Evolutionary conservation across 2,113 vertebrate species (phyloP), one percentile per base, ranked within the genome.

Genomic region (Phyllostomus hastatus): DNA sequence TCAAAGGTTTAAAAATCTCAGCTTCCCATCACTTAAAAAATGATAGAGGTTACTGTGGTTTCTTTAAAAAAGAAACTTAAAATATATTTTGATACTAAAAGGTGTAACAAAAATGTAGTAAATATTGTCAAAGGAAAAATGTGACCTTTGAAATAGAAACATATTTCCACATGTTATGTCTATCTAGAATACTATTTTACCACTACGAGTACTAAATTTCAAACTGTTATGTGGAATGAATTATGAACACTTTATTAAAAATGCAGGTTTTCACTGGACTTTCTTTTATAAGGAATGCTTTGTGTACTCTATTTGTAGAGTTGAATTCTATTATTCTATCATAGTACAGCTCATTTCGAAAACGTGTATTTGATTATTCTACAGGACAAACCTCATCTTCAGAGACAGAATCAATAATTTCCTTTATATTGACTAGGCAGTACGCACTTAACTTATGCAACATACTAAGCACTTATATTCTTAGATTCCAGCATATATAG

Each of bases 321-420:
- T 46, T 89, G 26, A 92, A 82, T 92, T 94, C 11, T 89, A 26
- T 64, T 94, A 76, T 92, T 94, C 11, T 85, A 33, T 64, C 92
- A 75, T 24, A 80, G 7, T 35, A 57, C 19, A 92, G 7, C 15
- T 64, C 33, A 86, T 64, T 54, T 81, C 85, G 33, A 24, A 54
- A 70, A 54, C 26, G 61, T 5, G 16, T 72, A 78, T 73, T 89
- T 94, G 54, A 95, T 94, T 46, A 70, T 26, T 43, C 17, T 61
- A 31, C 7, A 80, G 8, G 67, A 59, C 67, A 86, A 59, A 48
- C 41, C 33, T 75, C 19, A 80, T 84, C 12, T 75, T 88, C 64
- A 85, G 22, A 54, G 80, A 69, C 15, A 85, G 35, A 88, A 83
- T 3, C n/a, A 73, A 38, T 54, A 24, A 5, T n/a, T 75, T 52